Percentiles rank a stretch among this genome's conserved stretches.
Conservation (phyloP, 2,797 vertebrate genomes). For the Phyllotis vaccarum region DNA sequence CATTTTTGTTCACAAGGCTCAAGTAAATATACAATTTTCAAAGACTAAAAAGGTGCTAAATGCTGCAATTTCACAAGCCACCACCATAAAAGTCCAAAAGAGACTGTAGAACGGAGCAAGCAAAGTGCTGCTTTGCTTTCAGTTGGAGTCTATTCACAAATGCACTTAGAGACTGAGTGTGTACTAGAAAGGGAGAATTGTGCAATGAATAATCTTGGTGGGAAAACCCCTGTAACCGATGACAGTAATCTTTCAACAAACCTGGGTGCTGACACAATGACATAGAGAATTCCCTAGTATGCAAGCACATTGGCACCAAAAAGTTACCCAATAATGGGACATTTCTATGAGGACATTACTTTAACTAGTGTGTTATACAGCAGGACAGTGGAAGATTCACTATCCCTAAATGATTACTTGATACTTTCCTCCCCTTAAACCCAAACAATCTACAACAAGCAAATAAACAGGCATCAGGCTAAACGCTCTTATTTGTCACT, state of each 20-base stretch:
- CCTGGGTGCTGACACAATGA: not conserved
- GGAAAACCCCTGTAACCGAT: not conserved
- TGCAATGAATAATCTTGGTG: not conserved
- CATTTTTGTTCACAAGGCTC: not conserved
- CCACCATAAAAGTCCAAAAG: not conserved
- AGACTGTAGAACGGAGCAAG: not conserved
- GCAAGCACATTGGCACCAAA: not conserved
- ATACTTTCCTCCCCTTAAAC: not conserved
- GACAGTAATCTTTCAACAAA: not conserved
- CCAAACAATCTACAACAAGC: not conserved
- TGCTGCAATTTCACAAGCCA: not conserved
- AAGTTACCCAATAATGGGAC: constrained; percentile 14
- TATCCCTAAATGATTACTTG: not conserved
- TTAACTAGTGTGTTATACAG: not conserved
- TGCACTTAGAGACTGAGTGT: not conserved
- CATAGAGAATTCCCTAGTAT: not conserved
- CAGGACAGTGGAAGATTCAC: not conserved
- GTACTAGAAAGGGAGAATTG: not conserved
- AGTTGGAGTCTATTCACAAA: not conserved
- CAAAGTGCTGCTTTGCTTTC: not conserved
- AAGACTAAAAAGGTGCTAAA: not conserved
- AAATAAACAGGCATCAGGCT: not conserved
- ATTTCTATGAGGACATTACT: constrained; percentile 6
- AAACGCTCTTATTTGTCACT: not conserved
- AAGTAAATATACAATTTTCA: not conserved